These are phyloP conservation scores for Rhopalosiphum nymphaeae DNA, from an alignment of 2,888 invertebrate species.

Conservation along the genomic window DNA sequence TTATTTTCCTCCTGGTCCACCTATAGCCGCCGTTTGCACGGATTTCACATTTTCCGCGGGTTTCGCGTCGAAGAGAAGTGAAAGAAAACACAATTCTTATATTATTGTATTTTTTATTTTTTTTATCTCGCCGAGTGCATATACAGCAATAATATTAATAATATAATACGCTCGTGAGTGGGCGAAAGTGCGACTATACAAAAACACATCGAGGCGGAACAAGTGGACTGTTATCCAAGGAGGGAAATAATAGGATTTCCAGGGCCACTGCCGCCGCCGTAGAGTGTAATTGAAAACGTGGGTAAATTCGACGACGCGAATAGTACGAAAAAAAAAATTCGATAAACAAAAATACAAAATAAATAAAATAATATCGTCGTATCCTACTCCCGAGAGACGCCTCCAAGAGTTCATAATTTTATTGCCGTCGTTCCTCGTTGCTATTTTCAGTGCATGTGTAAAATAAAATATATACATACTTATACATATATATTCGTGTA, in stretches of 20 bases:
- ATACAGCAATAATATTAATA: background rate
- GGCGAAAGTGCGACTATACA: background rate
- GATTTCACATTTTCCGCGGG: background rate
- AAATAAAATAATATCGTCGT: background rate
- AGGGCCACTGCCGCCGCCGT: background rate
- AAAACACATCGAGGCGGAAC: too few species aligned
- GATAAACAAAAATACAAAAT: background rate
- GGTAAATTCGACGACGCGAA: background rate
- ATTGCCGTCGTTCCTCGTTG: background rate
- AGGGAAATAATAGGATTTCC: constrained; percentile 16
- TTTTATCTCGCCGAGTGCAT: background rate
- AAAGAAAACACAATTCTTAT: background rate
- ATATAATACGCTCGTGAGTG: background rate
- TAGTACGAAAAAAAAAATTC: background rate
- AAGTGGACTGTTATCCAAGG: background rate
- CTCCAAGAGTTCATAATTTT: background rate
- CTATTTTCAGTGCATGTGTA: background rate
- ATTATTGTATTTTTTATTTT: background rate
- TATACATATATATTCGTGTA: background rate
- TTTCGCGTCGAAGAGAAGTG: background rate
- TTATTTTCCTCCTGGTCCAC: background rate
- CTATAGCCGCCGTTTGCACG: too few species aligned
- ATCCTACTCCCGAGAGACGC: background rate
- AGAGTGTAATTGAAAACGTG: constrained; percentile 20
- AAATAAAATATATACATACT: background rate